Conservation (phyloP, 2,113 vertebrate genomes). For the Ciconia maguari region DNA sequence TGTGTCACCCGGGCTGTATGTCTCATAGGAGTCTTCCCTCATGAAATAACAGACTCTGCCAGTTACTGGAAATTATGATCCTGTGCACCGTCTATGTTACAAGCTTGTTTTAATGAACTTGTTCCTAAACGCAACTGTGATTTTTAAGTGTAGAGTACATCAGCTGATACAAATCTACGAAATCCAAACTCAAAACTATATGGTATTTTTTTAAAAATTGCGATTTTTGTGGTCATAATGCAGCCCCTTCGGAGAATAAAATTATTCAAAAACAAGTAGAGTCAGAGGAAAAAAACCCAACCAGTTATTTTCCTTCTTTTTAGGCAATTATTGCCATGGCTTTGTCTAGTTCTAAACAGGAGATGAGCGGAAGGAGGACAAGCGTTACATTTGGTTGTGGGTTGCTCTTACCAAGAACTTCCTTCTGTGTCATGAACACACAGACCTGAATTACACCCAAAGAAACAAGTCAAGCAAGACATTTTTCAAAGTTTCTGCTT, state of each 20-base stretch:
- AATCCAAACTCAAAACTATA: not conserved
- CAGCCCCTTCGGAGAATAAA: not conserved
- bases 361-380: not conserved
- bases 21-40: not conserved
- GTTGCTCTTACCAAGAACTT: not conserved
- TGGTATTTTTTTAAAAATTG: not conserved
- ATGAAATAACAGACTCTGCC: not conserved
- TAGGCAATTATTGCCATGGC: not conserved
- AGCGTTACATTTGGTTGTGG: not conserved
- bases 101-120: not conserved
- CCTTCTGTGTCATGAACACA: not conserved
- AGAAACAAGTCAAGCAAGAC: not conserved
- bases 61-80: not conserved
- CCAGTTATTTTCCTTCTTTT: not conserved
- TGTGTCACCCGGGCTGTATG: rapidly evolving
- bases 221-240: not conserved
- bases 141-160: not conserved
- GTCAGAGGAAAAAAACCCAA: not conserved
- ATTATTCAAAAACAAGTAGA: not conserved
- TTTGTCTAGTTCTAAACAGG: not conserved
- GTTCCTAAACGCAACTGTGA: not conserved
- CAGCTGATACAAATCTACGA: not conserved
- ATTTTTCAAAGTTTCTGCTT: not conserved
- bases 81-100: rapidly evolving
- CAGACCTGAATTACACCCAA: not conserved